phyloP scores from a whole-genome alignment of 2,113 vertebrate genomes.

The Labeo catla region DNA sequence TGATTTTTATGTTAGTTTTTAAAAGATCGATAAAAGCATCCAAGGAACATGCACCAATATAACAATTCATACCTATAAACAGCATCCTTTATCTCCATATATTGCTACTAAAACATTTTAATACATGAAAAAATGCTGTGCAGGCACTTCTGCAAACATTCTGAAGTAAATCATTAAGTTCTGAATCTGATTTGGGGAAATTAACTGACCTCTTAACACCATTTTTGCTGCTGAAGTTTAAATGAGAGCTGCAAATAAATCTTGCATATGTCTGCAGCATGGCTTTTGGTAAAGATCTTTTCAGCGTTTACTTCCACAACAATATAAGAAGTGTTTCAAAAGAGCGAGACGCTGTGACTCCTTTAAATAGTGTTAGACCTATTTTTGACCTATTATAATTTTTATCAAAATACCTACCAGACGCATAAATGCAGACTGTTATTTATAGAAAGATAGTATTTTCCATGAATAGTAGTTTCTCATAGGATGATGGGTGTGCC shows the following conservation, averaged over 20 bases:
- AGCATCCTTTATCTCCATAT: neutral
- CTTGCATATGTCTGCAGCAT: neutral
- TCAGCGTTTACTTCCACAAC: neutral
- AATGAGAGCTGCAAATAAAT: too few relatives aligned
- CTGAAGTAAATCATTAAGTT: neutral
- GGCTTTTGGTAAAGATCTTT: neutral
- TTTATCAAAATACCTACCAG: neutral
- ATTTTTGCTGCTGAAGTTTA: neutral
- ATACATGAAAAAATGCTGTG: neutral
- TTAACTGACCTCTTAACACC: neutral
- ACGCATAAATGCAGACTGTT: slow-evolving; percentile 5
- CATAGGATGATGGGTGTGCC: neutral
- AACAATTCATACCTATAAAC: neutral
- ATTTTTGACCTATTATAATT: neutral
- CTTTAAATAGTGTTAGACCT: neutral
- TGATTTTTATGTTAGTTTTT: too few relatives aligned
- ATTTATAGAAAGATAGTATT: neutral
- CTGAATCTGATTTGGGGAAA: neutral
- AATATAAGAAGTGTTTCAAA: neutral
- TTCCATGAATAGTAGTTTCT: slow-evolving; percentile 3
- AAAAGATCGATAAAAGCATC: too few relatives aligned
- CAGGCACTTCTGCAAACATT: neutral
- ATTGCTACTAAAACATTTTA: neutral
- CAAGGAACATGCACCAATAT: neutral
- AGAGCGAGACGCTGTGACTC: neutral